phyloP scores from a whole-genome alignment of 2,888 invertebrate species.

The Oeneis ivallda region DNA sequence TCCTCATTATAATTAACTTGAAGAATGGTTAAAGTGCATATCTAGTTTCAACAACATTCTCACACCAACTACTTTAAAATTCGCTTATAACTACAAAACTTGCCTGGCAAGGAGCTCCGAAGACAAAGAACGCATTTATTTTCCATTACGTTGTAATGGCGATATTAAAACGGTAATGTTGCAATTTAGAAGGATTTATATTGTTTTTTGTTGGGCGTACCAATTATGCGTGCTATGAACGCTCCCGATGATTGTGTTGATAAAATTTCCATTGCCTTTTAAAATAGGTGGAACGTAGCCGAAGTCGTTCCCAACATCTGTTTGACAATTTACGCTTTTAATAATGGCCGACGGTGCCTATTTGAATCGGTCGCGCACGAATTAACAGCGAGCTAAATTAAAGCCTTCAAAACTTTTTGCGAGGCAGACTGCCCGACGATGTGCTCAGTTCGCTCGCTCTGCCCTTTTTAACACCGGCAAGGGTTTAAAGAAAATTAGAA shows the following conservation, averaged over 20 bases:
- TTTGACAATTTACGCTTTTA: slow-evolving; percentile 81
- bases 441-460: slow-evolving; percentile 47
- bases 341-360: slow-evolving; percentile 75
- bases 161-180: slow-evolving; percentile 17
- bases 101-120: slow-evolving; percentile 1
- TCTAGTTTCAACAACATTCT: not conserved
- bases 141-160: slow-evolving; percentile 16
- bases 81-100: slow-evolving; percentile 13
- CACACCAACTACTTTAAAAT: slow-evolving; percentile 13
- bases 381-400: slow-evolving; percentile 77
- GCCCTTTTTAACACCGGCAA: slow-evolving; percentile 54
- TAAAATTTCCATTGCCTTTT: slow-evolving; percentile 63
- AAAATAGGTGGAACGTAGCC: slow-evolving; percentile 62
- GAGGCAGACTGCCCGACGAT: slow-evolving; percentile 57
- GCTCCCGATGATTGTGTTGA: slow-evolving; percentile 26
- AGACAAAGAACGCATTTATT: slow-evolving; percentile 20
- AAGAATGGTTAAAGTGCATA: slow-evolving; percentile 5
- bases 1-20: slow-evolving; percentile 7
- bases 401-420: slow-evolving; percentile 74
- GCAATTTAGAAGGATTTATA: slow-evolving; percentile 13
- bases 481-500: slow-evolving; percentile 59
- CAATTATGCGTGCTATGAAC: slow-evolving; percentile 18
- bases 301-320: slow-evolving; percentile 75
- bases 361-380: slow-evolving; percentile 76
- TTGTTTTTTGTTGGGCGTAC: slow-evolving; percentile 3